Evolutionary conservation across 1,140 invertebrate genomes (phyloP).

Genomic region (Trialeurodes vaporariorum): DNA sequence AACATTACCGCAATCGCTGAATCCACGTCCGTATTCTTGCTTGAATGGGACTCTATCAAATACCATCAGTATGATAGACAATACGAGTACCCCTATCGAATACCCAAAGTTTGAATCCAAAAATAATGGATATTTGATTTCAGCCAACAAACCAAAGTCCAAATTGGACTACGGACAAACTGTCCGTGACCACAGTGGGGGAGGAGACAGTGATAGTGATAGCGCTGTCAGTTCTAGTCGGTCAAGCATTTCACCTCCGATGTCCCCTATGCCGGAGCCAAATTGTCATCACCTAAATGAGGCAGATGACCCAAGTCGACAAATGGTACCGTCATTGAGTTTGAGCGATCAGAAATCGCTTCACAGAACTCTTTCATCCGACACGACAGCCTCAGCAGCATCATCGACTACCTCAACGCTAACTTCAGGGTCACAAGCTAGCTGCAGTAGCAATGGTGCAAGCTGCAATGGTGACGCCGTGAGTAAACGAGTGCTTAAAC

Average conservation of each 20-base stretch:
- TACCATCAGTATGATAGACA: not conserved
- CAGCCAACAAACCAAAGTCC: not conserved
- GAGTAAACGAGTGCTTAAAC: slow-evolving; percentile 50
- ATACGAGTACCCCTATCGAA: not conserved
- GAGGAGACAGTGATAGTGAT: slow-evolving; percentile 71
- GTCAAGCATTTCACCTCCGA: slow-evolving; percentile 53
- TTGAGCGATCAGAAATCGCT: slow-evolving; percentile 28
- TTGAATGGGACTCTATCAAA: not conserved
- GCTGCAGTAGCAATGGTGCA: slow-evolving; percentile 44
- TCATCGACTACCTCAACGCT: slow-evolving; percentile 44
- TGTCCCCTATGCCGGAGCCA: slow-evolving; percentile 38
- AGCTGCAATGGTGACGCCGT: slow-evolving; percentile 39
- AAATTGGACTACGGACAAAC: not conserved
- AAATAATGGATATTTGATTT: not conserved
- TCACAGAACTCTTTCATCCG: slow-evolving; percentile 44
- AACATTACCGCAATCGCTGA: not conserved
- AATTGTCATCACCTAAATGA: slow-evolving; percentile 16
- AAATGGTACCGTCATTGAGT: slow-evolving; percentile 36
- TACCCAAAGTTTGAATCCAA: not conserved
- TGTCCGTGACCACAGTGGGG: slow-evolving; percentile 17
- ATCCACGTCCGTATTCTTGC: not conserved
- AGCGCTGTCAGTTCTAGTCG: slow-evolving; percentile 69
- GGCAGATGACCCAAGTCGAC: slow-evolving; percentile 31
- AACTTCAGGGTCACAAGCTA: slow-evolving; percentile 50
- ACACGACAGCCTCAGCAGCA: slow-evolving; percentile 46